Evolutionary conservation across 2,797 vertebrate genomes (phyloP), one percentile per base, ranked within the genome.

Genomic region (Dendrocincla fuliginosa): DNA sequence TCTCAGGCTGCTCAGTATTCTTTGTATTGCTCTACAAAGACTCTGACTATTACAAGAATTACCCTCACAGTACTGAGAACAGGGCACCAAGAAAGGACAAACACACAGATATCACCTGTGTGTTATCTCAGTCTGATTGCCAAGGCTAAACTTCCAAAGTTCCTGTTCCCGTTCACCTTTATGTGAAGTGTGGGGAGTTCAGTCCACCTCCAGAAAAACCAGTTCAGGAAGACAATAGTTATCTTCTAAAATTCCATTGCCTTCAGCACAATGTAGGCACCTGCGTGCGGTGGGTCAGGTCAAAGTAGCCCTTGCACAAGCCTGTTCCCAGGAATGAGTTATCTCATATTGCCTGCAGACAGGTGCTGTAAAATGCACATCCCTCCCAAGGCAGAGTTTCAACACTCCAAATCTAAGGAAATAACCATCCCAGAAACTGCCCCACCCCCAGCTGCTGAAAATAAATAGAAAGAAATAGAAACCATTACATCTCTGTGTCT

Each of bases 231-330:
- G 56, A 81, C 53, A 80, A 56, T 9, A 35, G 49, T 22, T 9
- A 33, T 33, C 35, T 75, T 16, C 64, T 57, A 84, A 85, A 83
- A 86, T 85, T 35, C 64, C 63, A 64, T 25, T 27, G 81, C 84
- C 87, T 74, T 55, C 60, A 82, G 84, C 6, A 0, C 24, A 32
- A 56, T 2, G 32, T 12, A 79, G 64, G 49, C 41, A 63, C 7
- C 16, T 53, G 52, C 17, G 1, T 55, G 67, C 0, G 0, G 32
- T 18, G 20, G 84, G 32, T 83, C 76, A 79, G 71, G 64, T 47
- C 70, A 70, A 64, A 90, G 70, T 24, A 79, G 63, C 82, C 91
- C 53, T 79, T 94, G 89, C 79, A 80, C 79, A 83, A 89, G 50
- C 39, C 65, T 64, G 47, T 87, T 95, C 76, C 75, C 82, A 90